Evolutionary conservation across 2,888 invertebrate species (phyloP).

Genomic region (Tinea pellionella): DNA sequence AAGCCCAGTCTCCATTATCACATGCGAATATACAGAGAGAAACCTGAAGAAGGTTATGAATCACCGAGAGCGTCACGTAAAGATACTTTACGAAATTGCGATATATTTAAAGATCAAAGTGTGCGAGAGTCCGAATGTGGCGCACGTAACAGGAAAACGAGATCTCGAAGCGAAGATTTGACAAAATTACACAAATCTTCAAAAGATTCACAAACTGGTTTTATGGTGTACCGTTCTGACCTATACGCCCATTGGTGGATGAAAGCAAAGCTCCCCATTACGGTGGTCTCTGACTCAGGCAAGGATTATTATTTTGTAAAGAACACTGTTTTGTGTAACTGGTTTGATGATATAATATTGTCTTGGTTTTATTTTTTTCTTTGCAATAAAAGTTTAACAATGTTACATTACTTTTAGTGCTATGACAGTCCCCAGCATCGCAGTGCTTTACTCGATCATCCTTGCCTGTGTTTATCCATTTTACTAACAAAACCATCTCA

Average conservation of each 20-base stretch:
- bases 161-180: constrained; percentile 60
- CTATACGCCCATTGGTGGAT: constrained; percentile 95
- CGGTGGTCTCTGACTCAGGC: constrained; percentile 71
- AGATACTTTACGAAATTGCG: constrained; percentile 44
- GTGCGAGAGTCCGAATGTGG: constrained; percentile 27
- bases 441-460: constrained; percentile 71
- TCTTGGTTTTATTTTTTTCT: constrained; percentile 30
- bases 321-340: constrained; percentile 65
- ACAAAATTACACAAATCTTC: constrained; percentile 55
- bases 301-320: constrained; percentile 71
- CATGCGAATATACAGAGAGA: constrained; percentile 60
- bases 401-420: constrained; percentile 55
- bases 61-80: constrained; percentile 39
- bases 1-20: constrained; percentile 64
- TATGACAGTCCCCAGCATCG: constrained; percentile 62
- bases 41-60: constrained; percentile 31
- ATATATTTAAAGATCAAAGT: constrained; percentile 36
- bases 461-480: constrained; percentile 71
- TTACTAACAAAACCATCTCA: constrained; percentile 43
- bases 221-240: constrained; percentile 80
- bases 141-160: constrained; percentile 38
- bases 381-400: constrained; percentile 48
- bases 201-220: constrained; percentile 49
- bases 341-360: constrained; percentile 65
- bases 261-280: constrained; percentile 83